Conservation (phyloP, 2,888 invertebrate species). For the Zaprionus obscuricornis region DNA sequence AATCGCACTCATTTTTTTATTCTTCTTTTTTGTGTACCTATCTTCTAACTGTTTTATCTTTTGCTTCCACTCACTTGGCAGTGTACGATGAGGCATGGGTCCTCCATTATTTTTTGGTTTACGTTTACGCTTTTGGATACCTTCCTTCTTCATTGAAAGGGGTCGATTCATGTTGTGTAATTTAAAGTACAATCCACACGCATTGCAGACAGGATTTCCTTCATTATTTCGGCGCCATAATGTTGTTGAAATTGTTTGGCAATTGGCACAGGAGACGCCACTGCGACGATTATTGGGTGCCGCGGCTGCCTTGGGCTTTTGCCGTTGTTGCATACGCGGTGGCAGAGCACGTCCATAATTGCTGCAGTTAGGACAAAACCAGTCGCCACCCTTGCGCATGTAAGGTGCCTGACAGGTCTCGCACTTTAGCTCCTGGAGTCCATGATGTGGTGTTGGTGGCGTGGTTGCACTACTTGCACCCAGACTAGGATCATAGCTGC, state of each 20-base stretch:
- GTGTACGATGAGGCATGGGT: slow-evolving; percentile 67
- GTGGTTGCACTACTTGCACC: slow-evolving; percentile 39
- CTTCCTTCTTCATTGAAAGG: slow-evolving; percentile 99
- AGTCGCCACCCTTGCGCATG: slow-evolving; percentile 73
- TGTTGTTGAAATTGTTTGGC: slow-evolving; percentile 88
- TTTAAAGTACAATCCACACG: slow-evolving; percentile 86
- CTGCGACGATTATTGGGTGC: slow-evolving; percentile 80
- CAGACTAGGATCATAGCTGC: slow-evolving; percentile 65
- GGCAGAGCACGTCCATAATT: slow-evolving; percentile 40
- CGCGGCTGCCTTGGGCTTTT: slow-evolving; percentile 78
- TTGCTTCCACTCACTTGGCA: slow-evolving; percentile 81
- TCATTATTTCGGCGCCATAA: slow-evolving; percentile 94
- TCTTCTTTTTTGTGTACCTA: too few relatives aligned
- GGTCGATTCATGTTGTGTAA: slow-evolving; percentile 90
- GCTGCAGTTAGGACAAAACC: slow-evolving; percentile 67
- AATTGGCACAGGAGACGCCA: slow-evolving; percentile 86
- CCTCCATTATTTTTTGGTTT: slow-evolving; percentile 88
- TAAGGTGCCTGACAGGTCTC: slow-evolving; percentile 71
- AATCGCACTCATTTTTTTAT: too few relatives aligned
- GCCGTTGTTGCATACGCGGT: slow-evolving; percentile 73
- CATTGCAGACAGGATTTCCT: slow-evolving; percentile 94
- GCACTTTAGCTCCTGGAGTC: slow-evolving; percentile 71
- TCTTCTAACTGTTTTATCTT: too few relatives aligned
- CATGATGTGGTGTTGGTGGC: slow-evolving; percentile 42
- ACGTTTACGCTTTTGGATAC: slow-evolving; percentile 98